phyloP scores from a whole-genome alignment of 2,888 invertebrate genomes.

The Dendrolimus houi region DNA sequence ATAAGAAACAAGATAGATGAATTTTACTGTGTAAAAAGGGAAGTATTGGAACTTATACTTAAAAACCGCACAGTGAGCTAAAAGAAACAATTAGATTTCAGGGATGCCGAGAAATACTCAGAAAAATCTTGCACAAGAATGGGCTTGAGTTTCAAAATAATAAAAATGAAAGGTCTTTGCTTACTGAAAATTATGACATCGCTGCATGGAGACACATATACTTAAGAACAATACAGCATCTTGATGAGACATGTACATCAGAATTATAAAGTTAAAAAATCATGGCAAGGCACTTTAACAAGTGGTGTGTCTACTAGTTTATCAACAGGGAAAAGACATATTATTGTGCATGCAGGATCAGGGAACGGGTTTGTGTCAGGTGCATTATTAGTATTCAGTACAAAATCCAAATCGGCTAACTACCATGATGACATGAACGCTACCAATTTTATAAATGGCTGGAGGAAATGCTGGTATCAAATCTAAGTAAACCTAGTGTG shows the following conservation, averaged over 20 bases:
- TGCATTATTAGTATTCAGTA: constrained; percentile 14
- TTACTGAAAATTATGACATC: constrained; percentile 10
- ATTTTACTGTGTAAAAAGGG: constrained; percentile 13
- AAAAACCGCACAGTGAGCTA: constrained; percentile 8
- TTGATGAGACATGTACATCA: too few relatives aligned
- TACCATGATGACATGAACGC: constrained; percentile 15
- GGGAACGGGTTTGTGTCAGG: constrained; percentile 13
- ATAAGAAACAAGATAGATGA: constrained; percentile 11
- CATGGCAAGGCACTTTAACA: too few relatives aligned
- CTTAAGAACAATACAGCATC: not conserved
- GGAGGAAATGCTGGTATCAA: constrained; percentile 6
- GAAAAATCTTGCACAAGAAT: constrained; percentile 6
- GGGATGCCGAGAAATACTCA: constrained; percentile 3
- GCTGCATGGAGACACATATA: constrained; percentile 10
- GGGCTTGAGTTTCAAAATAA: constrained; percentile 10
- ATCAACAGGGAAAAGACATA: constrained; percentile 12
- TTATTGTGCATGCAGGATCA: constrained; percentile 16
- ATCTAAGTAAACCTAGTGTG: constrained; percentile 8
- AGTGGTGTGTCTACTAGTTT: too few relatives aligned
- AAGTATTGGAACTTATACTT: constrained; percentile 13
- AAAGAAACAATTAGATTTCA: constrained; percentile 7
- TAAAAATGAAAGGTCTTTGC: constrained; percentile 8
- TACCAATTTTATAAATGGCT: constrained; percentile 13
- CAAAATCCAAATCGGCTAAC: constrained; percentile 12
- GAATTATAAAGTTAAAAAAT: too few relatives aligned